Base-by-base conservation (phyloP, 2,797 vertebrate genomes). In the Pipistrellus kuhlii region DNA sequence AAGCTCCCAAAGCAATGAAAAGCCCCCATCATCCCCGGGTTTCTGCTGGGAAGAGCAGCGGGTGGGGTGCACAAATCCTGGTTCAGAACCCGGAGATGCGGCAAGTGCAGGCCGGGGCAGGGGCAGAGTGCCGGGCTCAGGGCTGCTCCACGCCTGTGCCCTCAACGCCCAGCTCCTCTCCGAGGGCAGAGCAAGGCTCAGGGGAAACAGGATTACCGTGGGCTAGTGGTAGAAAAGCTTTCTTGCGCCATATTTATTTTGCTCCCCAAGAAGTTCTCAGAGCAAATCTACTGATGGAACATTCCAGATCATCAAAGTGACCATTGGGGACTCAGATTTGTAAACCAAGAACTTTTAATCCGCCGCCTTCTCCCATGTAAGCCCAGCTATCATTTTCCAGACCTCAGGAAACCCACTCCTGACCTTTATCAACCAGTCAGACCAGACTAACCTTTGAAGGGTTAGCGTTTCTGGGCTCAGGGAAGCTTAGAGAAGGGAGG, bases 271-370 rank as follows among this genome's bases (percentile, higher is more conserved):
- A 23, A 57, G 48, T 80, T 59, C 57, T 85, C 59, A 38, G 27
- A 35, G 77, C 89, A 94, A 82, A 85, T 62, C 86, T 30, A 72
- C 51, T 1, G 32, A 91, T 1, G 38, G 21, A 77, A 83, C 3
- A 30, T 53, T 55, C 71, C 38, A 69, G 53, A 86, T 78, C 71
- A 90, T 38, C 41, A 35, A 41, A 25, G 88, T 51, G 71, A 88
- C 21, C 35, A 73, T 73, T 64, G 18, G 25, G 32, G 80, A 11
- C 17, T 83, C 18, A 17, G 27, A 82, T 68, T 83, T 77, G 35
- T 64, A 84, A 73, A 91, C 81, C 38, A 69, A 46, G 77, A 92
- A 85, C 85, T 85, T 88, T 64, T 38, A 76, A 84, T 68, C 44
- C 73, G 64, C 14, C 20, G 38, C 69, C 69, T 93, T 92, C 73